Evolutionary conservation across 2,888 invertebrate genomes (phyloP).

Genomic region (Subacronicta megacephala): DNA sequence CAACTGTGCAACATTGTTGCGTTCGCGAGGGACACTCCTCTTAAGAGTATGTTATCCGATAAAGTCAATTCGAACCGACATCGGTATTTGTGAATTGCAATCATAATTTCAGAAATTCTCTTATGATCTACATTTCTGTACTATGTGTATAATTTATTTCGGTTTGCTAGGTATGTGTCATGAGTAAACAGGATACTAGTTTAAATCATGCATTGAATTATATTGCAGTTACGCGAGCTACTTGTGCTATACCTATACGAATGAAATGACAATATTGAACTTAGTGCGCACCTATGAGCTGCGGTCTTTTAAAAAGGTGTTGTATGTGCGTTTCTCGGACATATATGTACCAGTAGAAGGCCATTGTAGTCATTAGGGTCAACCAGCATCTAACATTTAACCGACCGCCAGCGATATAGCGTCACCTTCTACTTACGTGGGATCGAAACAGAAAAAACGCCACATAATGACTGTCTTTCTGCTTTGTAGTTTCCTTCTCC

Average conservation of each 20-base stretch:
- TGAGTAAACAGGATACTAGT: constrained; percentile 27
- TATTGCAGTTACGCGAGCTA: constrained; percentile 12
- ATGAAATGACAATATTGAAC: constrained; percentile 39
- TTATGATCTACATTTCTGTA: not conserved
- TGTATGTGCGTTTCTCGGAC: constrained; percentile 37
- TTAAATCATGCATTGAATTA: constrained; percentile 26
- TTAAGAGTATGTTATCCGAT: constrained; percentile 28
- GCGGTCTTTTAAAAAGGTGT: constrained; percentile 47
- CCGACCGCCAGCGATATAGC: constrained; percentile 52
- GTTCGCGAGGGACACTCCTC: too few species aligned
- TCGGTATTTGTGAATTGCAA: constrained; percentile 15
- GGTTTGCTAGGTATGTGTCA: constrained; percentile 25
- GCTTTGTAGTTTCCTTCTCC: not conserved
- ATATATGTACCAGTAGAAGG: constrained; percentile 65
- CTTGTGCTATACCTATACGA: constrained; percentile 1
- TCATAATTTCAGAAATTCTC: constrained; percentile 19
- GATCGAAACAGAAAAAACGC: constrained; percentile 16
- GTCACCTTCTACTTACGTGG: constrained; percentile 44
- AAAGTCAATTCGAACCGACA: constrained; percentile 30
- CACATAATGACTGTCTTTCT: not conserved
- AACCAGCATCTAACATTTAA: constrained; percentile 70
- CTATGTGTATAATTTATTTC: constrained; percentile 35
- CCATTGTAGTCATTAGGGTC: constrained; percentile 81
- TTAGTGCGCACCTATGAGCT: constrained; percentile 31
- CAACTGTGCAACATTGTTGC: too few species aligned